These are phyloP conservation scores for Eurytoma californica DNA, from an alignment of 2,888 invertebrate species.

Conservation along the genomic window DNA sequence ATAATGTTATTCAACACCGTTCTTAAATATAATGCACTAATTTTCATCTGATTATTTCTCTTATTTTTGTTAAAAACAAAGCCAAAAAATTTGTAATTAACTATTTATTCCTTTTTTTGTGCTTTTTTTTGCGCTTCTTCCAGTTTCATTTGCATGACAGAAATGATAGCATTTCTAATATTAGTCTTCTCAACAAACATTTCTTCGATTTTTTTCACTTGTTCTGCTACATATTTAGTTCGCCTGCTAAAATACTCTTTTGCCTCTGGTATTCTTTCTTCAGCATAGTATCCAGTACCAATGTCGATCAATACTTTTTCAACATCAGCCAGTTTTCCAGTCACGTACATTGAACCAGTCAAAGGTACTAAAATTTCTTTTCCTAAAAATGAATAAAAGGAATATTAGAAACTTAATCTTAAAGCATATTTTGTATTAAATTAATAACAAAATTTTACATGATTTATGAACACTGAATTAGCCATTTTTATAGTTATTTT, in stretches of 20 bases:
- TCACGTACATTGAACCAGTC: slow-evolving; percentile 98
- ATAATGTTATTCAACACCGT: slow-evolving; percentile 4
- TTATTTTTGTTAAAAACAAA: background rate
- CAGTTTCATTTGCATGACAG: slow-evolving; percentile 86
- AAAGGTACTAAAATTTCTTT: slow-evolving; percentile 94
- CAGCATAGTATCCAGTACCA: slow-evolving; percentile 97
- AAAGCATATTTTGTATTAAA: background rate
- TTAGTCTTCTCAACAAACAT: slow-evolving; percentile 89
- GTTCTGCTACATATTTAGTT: slow-evolving; percentile 92
- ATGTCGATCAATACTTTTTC: slow-evolving; percentile 94
- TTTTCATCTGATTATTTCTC: slow-evolving; percentile 20
- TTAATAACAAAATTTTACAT: background rate
- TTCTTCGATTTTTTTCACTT: slow-evolving; percentile 94
- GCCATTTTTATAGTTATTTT: too few relatives aligned
- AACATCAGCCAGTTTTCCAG: slow-evolving; percentile 89
- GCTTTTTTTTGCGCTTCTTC: slow-evolving; percentile 74
- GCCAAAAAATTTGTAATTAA: too few relatives aligned
- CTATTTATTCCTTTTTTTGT: slow-evolving; percentile 58
- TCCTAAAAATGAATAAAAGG: slow-evolving; percentile 53
- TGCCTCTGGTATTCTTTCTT: slow-evolving; percentile 89
- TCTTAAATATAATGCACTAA: slow-evolving; percentile 30
- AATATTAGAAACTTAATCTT: too few relatives aligned
- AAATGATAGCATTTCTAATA: slow-evolving; percentile 86
- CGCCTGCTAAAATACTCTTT: slow-evolving; percentile 95
- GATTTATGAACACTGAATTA: too few relatives aligned